These are phyloP conservation scores for Labroides dimidiatus DNA, from an alignment of 2,797 vertebrate genomes.

Conservation along the genomic window DNA sequence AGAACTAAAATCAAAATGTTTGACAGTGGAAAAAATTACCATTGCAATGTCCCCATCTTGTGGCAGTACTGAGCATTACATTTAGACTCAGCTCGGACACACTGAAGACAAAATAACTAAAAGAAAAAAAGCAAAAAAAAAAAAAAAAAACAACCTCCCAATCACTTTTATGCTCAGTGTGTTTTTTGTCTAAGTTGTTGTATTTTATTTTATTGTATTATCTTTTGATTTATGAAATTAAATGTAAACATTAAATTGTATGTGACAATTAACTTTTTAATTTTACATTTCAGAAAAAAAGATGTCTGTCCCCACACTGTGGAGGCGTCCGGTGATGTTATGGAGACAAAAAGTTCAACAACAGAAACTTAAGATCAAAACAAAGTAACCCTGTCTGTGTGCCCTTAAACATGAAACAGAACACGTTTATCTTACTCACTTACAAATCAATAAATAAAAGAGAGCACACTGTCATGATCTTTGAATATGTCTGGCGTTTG, in stretches of 20 bases:
- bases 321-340: background rate
- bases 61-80: background rate
- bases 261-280: background rate
- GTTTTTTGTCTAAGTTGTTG: no score
- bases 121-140: no score
- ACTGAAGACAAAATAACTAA: no score
- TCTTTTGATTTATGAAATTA: background rate
- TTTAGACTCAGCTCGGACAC: background rate
- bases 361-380: background rate
- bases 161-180: no score
- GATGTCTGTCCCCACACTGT: background rate
- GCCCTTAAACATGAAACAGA: background rate
- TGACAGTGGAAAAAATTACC: background rate
- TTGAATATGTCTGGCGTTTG: background rate
- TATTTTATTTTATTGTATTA: no score
- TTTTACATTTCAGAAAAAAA: conserved; percentile 27
- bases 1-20: background rate
- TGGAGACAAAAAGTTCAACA: conserved; percentile 6
- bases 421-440: background rate
- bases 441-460: background rate
- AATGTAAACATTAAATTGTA: no score
- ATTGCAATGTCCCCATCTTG: background rate
- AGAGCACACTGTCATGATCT: background rate
- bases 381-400: background rate
- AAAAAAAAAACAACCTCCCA: no score